Percentiles rank a stretch among this genome's conserved stretches.
Evolutionary conservation across 2,797 vertebrate genomes (phyloP).

Genomic region (Myotis pilosus): DNA sequence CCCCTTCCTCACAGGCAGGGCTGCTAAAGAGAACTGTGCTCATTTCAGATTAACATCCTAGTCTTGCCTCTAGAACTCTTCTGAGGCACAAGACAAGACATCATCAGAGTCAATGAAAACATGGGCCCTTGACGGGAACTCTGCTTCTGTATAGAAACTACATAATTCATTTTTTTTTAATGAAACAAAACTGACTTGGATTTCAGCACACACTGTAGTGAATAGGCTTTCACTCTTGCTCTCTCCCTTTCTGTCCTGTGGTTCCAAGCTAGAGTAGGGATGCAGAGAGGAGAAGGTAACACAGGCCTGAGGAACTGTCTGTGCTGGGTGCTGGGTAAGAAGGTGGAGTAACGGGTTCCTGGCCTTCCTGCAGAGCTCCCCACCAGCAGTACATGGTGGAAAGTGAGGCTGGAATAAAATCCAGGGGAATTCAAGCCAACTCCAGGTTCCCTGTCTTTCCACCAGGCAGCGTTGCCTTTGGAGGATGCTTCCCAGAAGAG

Average conservation of each 20-base stretch:
- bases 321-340: not conserved
- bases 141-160: constrained; percentile 53
- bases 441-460: not conserved
- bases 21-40: not conserved
- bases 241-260: not conserved
- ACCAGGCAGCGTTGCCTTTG: not conserved
- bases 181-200: not conserved
- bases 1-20: not conserved
- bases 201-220: constrained; percentile 13
- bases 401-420: not conserved
- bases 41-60: not conserved
- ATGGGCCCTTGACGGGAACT: constrained; percentile 38
- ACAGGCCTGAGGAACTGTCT: not conserved
- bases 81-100: not conserved
- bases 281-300: not conserved
- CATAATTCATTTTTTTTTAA: not conserved
- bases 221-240: not conserved
- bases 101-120: not conserved
- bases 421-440: not conserved
- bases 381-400: not conserved
- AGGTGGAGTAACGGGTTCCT: not conserved
- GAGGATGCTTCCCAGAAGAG: not conserved
- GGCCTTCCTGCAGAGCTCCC: not conserved
- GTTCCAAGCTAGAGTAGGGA: not conserved
- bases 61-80: not conserved